Percentiles rank a stretch among this genome's conserved stretches.
Evolutionary conservation across 1,140 invertebrate species (phyloP).

Genomic region (Caenorhabditis tropicalis): DNA sequence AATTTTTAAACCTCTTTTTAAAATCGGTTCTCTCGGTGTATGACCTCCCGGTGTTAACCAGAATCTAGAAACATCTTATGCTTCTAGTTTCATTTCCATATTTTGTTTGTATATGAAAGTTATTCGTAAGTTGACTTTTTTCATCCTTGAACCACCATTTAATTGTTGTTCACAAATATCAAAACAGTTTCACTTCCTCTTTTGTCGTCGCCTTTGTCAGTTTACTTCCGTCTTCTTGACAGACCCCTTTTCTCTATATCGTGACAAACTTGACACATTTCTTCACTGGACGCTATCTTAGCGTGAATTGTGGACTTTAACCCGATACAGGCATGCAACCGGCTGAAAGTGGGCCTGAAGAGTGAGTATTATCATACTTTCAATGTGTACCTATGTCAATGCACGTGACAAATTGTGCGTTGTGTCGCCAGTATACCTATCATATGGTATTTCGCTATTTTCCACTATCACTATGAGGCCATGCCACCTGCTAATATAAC

Average conservation of each 20-base stretch:
- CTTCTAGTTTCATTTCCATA: too few species aligned
- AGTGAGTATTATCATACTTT: background rate
- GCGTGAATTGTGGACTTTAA: conserved; percentile 24
- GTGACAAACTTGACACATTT: background rate
- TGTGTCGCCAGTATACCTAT: background rate
- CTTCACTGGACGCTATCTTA: background rate
- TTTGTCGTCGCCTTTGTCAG: background rate
- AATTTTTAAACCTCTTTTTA: too few species aligned
- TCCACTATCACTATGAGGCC: conserved; percentile 7
- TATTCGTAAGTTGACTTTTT: too few species aligned
- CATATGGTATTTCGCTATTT: background rate
- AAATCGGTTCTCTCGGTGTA: too few species aligned
- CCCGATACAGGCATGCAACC: background rate
- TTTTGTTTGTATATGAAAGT: too few species aligned
- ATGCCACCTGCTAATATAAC: background rate
- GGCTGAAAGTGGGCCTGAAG: background rate
- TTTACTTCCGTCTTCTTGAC: background rate
- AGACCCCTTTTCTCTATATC: background rate
- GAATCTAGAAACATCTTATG: too few species aligned
- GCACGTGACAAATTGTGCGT: conserved; percentile 36
- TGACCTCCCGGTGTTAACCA: too few species aligned
- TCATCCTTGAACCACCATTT: too few species aligned
- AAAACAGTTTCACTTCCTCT: conserved; percentile 7
- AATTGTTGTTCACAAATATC: background rate
- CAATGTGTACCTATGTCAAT: background rate